Conservation (phyloP, 1,140 invertebrate genomes). For the Heliconius nattereri region DNA sequence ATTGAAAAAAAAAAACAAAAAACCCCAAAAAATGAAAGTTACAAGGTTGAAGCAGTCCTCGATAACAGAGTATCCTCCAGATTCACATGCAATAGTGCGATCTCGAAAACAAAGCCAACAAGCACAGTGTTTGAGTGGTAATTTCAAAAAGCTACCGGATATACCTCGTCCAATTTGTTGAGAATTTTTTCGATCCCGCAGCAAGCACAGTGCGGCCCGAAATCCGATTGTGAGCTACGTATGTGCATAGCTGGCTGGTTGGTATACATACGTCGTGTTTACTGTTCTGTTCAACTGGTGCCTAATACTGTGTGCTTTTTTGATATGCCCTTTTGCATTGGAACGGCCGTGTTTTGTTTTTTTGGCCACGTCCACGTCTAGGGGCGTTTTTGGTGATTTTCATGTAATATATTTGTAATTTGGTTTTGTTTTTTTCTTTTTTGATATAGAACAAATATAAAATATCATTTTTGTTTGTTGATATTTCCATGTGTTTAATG, state of each 20-base stretch:
- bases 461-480: neutral
- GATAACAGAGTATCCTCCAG: neutral
- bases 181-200: conserved; percentile 21
- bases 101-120: conserved; percentile 13
- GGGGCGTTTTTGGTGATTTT: neutral
- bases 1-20: neutral
- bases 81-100: neutral
- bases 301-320: conserved; percentile 14
- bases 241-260: neutral
- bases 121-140: conserved; percentile 8
- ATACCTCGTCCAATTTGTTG: conserved; percentile 15
- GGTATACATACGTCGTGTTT: conserved; percentile 13
- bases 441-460: neutral
- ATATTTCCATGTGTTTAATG: no score
- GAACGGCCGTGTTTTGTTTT: neutral
- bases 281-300: conserved; percentile 18
- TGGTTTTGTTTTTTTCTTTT: no score
- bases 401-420: no score
- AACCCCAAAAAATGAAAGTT: no score
- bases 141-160: conserved; percentile 22
- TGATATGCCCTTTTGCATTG: conserved; percentile 3
- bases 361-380: neutral
- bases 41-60: neutral
- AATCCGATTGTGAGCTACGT: conserved; percentile 12
- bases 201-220: neutral